Percentiles rank a stretch among this genome's conserved stretches.
Conservation (phyloP, 2,797 vertebrate genomes). For the Alectoris magna region DNA sequence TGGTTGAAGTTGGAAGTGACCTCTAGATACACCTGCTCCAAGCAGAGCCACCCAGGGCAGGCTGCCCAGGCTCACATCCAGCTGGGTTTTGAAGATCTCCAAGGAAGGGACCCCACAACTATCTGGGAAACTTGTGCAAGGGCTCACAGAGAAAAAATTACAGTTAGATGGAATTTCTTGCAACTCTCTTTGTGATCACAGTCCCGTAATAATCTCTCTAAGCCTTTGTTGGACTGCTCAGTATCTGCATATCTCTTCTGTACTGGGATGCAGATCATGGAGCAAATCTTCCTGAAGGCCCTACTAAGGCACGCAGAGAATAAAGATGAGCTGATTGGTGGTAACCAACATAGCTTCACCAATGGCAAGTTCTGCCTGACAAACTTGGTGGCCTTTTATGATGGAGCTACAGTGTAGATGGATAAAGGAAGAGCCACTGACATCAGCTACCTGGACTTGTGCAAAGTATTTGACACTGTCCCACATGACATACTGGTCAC, state of each 20-base stretch:
- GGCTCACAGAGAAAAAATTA: not conserved
- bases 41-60: not conserved
- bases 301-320: too few species aligned
- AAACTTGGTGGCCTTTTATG: too few species aligned
- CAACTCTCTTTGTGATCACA: not conserved
- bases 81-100: not conserved
- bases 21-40: not conserved
- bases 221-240: not conserved
- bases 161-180: not conserved
- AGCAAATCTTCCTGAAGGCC: too few species aligned
- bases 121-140: not conserved
- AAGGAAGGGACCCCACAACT: not conserved
- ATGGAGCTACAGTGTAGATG: too few species aligned
- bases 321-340: too few species aligned
- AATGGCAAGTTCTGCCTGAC: too few species aligned
- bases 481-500: too few species aligned
- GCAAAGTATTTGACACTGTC: too few species aligned
- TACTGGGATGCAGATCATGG: not conserved
- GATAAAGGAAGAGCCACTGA: too few species aligned
- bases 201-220: not conserved
- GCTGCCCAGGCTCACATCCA: too few species aligned
- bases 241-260: accelerated
- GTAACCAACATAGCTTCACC: too few species aligned
- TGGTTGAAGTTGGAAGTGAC: accelerated
- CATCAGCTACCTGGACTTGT: too few species aligned